A percentile compares a stretch with the other conserved stretches of the same genome.
These are phyloP conservation scores for Brachionus manjavacas DNA, from an alignment of 1,140 invertebrate species.

Conservation along the genomic window DNA sequence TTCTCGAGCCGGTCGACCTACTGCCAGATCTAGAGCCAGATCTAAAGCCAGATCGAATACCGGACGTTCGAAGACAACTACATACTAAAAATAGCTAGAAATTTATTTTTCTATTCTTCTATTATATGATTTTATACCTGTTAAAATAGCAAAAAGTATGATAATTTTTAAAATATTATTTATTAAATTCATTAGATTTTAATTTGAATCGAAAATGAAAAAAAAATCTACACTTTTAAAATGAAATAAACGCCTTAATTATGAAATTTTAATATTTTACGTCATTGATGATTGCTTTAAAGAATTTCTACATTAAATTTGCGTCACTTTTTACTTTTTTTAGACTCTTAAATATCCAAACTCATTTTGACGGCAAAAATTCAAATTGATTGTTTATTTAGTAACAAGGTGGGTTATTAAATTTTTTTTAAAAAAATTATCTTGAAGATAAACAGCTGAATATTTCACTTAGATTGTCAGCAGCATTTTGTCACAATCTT, in stretches of 20 bases:
- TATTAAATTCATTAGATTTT: background rate
- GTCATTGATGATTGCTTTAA: background rate
- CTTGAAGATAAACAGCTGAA: too few species aligned
- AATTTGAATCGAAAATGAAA: background rate
- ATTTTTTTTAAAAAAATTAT: too few species aligned
- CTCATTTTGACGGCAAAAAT: background rate
- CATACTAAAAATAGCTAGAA: background rate
- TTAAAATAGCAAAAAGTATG: background rate
- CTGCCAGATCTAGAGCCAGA: background rate
- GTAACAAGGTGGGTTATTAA: background rate
- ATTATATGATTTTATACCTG: background rate
- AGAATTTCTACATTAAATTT: background rate
- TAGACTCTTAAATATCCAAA: background rate
- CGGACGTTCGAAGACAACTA: background rate
- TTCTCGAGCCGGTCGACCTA: background rate
- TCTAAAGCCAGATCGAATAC: background rate
- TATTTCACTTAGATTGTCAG: too few species aligned
- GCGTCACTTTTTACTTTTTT: background rate
- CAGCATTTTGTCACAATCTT: too few species aligned
- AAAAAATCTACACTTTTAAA: background rate
- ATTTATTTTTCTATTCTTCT: background rate
- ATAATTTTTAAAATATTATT: background rate
- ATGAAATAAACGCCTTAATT: too few species aligned
- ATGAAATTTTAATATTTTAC: too few species aligned
- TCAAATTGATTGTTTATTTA: background rate